Evolutionary conservation across 2,797 vertebrate genomes (phyloP), one percentile per base, ranked within the genome.

Genomic region (Saguinus oedipus): DNA sequence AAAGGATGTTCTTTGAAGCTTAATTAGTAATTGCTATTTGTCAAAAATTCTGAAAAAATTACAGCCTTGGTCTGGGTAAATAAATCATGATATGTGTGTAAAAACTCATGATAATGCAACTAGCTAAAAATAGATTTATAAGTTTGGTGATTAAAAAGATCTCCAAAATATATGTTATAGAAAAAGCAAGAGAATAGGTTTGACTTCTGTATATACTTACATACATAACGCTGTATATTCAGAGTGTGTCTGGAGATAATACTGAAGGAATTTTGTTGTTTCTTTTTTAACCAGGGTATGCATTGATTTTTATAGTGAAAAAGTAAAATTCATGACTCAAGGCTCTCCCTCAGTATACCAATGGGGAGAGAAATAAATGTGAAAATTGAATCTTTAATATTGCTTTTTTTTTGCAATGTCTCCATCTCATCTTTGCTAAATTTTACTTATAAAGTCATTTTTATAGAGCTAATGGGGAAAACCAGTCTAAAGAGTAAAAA

Each of bases 251-350:
- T 90, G 30, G 44, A 48, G 24, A 79, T 53, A 72, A 76, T 95
- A 10, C 13, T 59, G 48, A 44, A 22, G 39, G 12, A 76, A 94
- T 88, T 93, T 88, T 87, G 14, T 24, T 44, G 2, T 7, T 93
- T 36, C 24, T 84, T 94, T 92, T 88, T 57, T 8, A 59, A 81
- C 2, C 39, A 90, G 24, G 46, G 70, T 22, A 26, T 27, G 1
- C 64, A 88, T 48, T 89, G 46, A 92, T 96, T 95, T n/a, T 96
- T 92, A 55, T 50, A 83, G 53, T 55, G 70, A 80, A 93, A 94
- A 93, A 19, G 39, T 64, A 68, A 82, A 74, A 95, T 78, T 91
- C 12, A 20, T 83, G 53, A 55, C 88, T 78, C 87, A n/a, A 83
- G 61, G 2, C 44, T 95, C 44, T 88, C 88, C 85, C 27, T 96